These are phyloP conservation scores for Mycetomoellerius zeteki DNA, from an alignment of 1,140 invertebrate genomes.

Conservation along the genomic window DNA sequence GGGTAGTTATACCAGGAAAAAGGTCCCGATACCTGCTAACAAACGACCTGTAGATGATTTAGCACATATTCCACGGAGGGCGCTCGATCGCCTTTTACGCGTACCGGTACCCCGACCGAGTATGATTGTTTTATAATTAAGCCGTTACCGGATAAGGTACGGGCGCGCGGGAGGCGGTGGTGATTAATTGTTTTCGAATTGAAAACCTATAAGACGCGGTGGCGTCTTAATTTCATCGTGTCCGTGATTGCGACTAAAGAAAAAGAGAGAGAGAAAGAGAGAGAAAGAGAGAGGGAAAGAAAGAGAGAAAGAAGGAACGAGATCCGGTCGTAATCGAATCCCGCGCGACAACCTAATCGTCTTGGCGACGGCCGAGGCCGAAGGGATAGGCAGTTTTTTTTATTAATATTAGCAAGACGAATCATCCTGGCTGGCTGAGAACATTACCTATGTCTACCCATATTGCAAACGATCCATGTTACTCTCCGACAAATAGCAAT, in stretches of 20 bases:
- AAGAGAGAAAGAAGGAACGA: not conserved
- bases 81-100: constrained; percentile 78
- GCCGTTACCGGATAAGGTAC: constrained; percentile 81
- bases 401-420: constrained; percentile 5
- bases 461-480: not conserved
- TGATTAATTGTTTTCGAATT: constrained; percentile 87
- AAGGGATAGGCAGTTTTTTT: not conserved
- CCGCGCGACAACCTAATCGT: constrained; percentile 71
- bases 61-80: constrained; percentile 82
- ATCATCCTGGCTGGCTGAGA: not conserved
- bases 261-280: constrained; percentile 3
- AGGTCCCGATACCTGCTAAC: constrained; percentile 81
- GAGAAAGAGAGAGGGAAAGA: not conserved
- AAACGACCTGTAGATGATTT: constrained; percentile 86
- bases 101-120: constrained; percentile 73
- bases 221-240: constrained; percentile 83
- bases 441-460: not conserved
- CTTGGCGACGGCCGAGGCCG: constrained; percentile 36
- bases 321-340: constrained; percentile 64
- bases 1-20: constrained; percentile 76
- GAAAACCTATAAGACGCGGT: constrained; percentile 83
- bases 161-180: constrained; percentile 69
- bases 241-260: constrained; percentile 59
- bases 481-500: too few relatives aligned
- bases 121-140: constrained; percentile 87